Conservation (phyloP, 1,140 invertebrate genomes). For the Drosophila truncata region DNA sequence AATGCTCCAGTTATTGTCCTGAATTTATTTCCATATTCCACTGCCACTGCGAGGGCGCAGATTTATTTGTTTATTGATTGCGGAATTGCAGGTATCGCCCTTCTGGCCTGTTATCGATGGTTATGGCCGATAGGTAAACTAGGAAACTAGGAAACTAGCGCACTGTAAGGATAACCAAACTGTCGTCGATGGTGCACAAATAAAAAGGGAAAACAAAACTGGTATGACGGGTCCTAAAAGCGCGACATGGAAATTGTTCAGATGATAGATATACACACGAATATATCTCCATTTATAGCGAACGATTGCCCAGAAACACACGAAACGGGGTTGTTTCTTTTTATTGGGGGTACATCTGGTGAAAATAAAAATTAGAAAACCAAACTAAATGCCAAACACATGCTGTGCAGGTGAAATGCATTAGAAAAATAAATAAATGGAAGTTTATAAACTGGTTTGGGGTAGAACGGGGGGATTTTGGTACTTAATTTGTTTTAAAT, state of each 20-base stretch:
- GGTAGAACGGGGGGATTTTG: too few species aligned
- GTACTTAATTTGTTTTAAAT: background rate
- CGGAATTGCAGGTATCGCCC: slow-evolving; percentile 28
- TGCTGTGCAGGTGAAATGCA: slow-evolving; percentile 58
- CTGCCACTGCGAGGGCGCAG: slow-evolving; percentile 36
- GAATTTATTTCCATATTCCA: slow-evolving; percentile 12
- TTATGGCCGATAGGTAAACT: slow-evolving; percentile 43
- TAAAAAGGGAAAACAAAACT: background rate
- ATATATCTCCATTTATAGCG: slow-evolving; percentile 64
- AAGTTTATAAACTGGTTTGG: background rate
- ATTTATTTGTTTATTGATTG: slow-evolving; percentile 78
- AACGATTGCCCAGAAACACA: slow-evolving; percentile 63
- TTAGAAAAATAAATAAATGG: slow-evolving; percentile 27
- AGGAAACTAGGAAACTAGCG: slow-evolving; percentile 11
- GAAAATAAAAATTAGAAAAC: slow-evolving; percentile 37
- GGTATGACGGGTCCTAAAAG: slow-evolving; percentile 52
- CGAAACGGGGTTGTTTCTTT: slow-evolving; percentile 24
- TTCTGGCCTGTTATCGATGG: slow-evolving; percentile 18
- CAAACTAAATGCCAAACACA: slow-evolving; percentile 67
- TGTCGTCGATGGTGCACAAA: slow-evolving; percentile 28
- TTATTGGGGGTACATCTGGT: background rate
- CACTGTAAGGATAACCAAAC: slow-evolving; percentile 41
- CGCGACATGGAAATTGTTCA: slow-evolving; percentile 63
- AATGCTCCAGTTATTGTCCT: slow-evolving; percentile 2
- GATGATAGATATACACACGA: slow-evolving; percentile 57